Evolutionary conservation across 2,113 vertebrate genomes (phyloP).

Genomic region (rabbit (Oryctolagus cuniculus)): DNA sequence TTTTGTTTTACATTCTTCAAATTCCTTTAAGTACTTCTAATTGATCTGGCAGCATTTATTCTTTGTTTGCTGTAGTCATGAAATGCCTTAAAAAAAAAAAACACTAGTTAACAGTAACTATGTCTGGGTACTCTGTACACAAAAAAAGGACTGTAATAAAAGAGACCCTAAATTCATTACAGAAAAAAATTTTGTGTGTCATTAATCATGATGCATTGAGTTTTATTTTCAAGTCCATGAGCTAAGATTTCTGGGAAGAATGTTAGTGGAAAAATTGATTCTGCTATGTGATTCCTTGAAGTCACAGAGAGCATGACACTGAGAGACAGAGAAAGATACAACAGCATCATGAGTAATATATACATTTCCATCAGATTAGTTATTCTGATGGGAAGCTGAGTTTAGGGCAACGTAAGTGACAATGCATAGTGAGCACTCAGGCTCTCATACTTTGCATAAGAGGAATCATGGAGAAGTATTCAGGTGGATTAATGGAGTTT

Average conservation of each 20-base stretch:
- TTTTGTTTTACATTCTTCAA: not conserved
- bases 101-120: not conserved
- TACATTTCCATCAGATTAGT: not conserved
- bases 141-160: not conserved
- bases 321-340: not conserved
- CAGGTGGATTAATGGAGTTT: no score
- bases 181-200: not conserved
- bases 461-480: not conserved
- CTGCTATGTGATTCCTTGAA: no score
- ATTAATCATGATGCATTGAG: not conserved
- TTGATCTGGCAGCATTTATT: not conserved
- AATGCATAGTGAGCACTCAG: not conserved
- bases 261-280: not conserved
- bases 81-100: not conserved
- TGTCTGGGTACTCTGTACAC: not conserved
- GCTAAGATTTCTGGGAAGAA: not conserved
- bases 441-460: not conserved
- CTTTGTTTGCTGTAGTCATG: not conserved
- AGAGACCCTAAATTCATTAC: not conserved
- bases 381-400: not conserved
- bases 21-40: not conserved
- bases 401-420: not conserved
- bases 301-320: not conserved
- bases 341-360: no score
- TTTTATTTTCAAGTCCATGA: not conserved